These are phyloP conservation scores for Tanaodytes sp. DNA, from an alignment of 2,888 invertebrate genomes.

Conservation along the genomic window DNA sequence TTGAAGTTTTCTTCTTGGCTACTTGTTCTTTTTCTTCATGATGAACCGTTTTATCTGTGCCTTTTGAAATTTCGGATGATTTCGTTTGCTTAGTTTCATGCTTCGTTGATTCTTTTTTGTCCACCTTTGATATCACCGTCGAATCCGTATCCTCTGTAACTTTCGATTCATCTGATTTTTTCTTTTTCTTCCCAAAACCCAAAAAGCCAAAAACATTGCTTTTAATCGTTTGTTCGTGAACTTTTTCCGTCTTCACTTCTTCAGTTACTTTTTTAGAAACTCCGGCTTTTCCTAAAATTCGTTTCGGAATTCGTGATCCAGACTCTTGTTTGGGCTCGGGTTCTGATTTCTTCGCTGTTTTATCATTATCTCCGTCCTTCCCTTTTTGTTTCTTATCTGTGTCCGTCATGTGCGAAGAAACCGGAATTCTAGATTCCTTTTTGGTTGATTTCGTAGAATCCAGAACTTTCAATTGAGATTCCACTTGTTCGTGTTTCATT, in stretches of 20 bases:
- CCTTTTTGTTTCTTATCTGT: slow-evolving; percentile 60
- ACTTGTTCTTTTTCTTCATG: slow-evolving; percentile 65
- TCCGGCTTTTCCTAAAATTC: slow-evolving; percentile 55
- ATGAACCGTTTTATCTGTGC: slow-evolving; percentile 61
- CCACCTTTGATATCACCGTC: slow-evolving; percentile 62
- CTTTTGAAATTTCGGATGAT: slow-evolving; percentile 63
- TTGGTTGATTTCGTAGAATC: slow-evolving; percentile 42
- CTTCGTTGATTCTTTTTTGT: slow-evolving; percentile 61
- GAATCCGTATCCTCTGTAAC: slow-evolving; percentile 43
- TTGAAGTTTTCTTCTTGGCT: slow-evolving; percentile 61
- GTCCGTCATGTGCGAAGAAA: slow-evolving; percentile 63
- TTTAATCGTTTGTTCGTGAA: slow-evolving; percentile 59
- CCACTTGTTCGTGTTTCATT: slow-evolving; percentile 26
- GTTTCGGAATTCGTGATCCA: slow-evolving; percentile 66
- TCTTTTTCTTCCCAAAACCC: slow-evolving; percentile 60
- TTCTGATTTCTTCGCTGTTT: slow-evolving; percentile 18
- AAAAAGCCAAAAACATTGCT: slow-evolving; percentile 61
- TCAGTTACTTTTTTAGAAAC: slow-evolving; percentile 61
- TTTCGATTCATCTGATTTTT: slow-evolving; percentile 59
- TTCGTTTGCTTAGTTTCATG: slow-evolving; percentile 63
- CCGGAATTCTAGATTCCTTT: slow-evolving; percentile 66
- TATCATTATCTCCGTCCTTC: slow-evolving; percentile 53
- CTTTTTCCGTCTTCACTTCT: slow-evolving; percentile 62
- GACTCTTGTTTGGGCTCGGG: slow-evolving; percentile 58
- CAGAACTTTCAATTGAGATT: slow-evolving; percentile 22